phyloP scores from a whole-genome alignment of 2,888 invertebrate species.

The Embidobia sp. region DNA sequence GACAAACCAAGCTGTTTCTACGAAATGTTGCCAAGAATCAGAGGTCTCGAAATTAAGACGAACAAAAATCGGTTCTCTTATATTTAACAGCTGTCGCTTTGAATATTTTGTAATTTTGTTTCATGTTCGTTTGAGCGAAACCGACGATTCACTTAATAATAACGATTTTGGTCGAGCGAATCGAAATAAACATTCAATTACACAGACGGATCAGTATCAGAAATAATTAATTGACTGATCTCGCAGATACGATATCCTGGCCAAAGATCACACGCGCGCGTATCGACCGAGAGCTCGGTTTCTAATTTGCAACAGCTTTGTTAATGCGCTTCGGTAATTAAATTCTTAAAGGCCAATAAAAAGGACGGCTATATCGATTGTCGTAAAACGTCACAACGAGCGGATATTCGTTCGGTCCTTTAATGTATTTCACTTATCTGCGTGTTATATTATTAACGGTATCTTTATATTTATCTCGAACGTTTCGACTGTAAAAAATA shows the following conservation, averaged over 20 bases:
- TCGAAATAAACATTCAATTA: conserved; percentile 11
- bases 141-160: background rate
- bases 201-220: background rate
- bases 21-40: too few relatives aligned
- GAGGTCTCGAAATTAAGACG: too few relatives aligned
- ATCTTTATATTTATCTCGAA: conserved; percentile 34
- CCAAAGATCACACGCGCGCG: conserved; percentile 19
- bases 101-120: too few relatives aligned
- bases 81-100: too few relatives aligned
- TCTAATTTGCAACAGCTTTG: conserved; percentile 21
- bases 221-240: conserved; percentile 25
- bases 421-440: conserved; percentile 23
- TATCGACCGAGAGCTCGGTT: conserved; percentile 13
- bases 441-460: conserved; percentile 32
- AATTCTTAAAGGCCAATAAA: conserved; percentile 28
- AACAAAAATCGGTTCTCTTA: too few relatives aligned
- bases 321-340: conserved; percentile 20
- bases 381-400: conserved; percentile 24
- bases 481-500: conserved; percentile 16
- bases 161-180: conserved; percentile 1
- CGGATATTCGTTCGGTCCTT: conserved; percentile 30
- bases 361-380: conserved; percentile 35
- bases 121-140: background rate
- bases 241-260: conserved; percentile 9
- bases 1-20: too few relatives aligned